These are phyloP conservation scores for Volucella inanis DNA, from an alignment of 2,888 invertebrate species.

Conservation along the genomic window DNA sequence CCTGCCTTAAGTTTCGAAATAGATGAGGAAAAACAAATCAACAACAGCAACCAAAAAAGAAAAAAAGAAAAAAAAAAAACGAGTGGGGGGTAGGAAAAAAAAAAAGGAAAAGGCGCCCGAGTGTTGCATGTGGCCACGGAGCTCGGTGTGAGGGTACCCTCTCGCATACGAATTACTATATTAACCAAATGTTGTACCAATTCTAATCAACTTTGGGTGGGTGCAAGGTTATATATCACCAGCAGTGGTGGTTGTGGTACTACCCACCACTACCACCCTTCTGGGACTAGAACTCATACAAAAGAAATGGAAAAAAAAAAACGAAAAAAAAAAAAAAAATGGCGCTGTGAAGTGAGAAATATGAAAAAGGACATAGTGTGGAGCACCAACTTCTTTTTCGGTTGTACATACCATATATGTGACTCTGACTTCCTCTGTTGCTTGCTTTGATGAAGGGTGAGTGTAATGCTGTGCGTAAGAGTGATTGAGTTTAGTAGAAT, in stretches of 20 bases:
- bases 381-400: constrained; percentile 10
- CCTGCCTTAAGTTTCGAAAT: constrained; percentile 41
- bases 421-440: constrained; percentile 32
- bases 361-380: constrained; percentile 48
- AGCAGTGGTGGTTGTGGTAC: constrained; percentile 26
- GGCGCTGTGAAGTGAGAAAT: constrained; percentile 10
- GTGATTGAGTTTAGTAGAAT: constrained; percentile 16
- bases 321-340: background rate
- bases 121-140: constrained; percentile 41
- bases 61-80: background rate
- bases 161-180: constrained; percentile 80
- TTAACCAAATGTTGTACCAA: constrained; percentile 80
- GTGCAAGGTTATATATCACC: constrained; percentile 66
- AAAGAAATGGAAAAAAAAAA: constrained; percentile 11
- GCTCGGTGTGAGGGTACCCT: constrained; percentile 64
- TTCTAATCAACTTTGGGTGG: constrained; percentile 79
- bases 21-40: constrained; percentile 54
- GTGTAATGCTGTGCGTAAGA: constrained; percentile 27
- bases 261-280: constrained; percentile 20
- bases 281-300: constrained; percentile 44
- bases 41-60: constrained; percentile 13
- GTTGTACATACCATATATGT: background rate
- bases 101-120: constrained; percentile 39
- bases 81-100: constrained; percentile 54
- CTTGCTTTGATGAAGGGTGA: constrained; percentile 43